Conservation (phyloP, 2,888 invertebrate species). For the Brachyptera putata region DNA sequence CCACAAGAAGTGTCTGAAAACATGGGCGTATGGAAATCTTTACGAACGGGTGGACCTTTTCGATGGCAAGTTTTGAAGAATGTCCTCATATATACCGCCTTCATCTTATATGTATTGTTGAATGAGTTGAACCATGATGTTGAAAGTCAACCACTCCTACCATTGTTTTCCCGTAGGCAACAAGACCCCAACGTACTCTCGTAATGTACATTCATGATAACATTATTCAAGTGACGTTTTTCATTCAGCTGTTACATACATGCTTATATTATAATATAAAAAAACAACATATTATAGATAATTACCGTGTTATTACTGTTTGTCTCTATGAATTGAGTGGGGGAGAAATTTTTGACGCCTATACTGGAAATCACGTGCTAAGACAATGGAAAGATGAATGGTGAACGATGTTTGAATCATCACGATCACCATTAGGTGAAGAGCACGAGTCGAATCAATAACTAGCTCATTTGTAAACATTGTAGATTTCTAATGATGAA, state of each 20-base stretch:
- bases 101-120: no score
- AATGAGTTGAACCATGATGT: no score
- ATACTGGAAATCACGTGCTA: neutral
- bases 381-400: neutral
- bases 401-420: neutral
- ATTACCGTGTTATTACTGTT: conserved; percentile 16
- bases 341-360: conserved; percentile 5
- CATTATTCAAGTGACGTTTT: conserved; percentile 12
- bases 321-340: neutral
- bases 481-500: no score
- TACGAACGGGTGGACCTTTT: no score
- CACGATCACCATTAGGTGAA: neutral
- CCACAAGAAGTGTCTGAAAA: no score
- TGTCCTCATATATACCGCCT: neutral
- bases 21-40: no score
- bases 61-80: no score
- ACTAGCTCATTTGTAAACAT: no score
- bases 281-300: conserved; percentile 2
- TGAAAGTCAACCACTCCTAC: conserved; percentile 12
- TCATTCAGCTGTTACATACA: conserved; percentile 9
- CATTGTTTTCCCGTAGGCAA: conserved; percentile 12
- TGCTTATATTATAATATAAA: conserved; percentile 8
- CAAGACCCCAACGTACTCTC: neutral
- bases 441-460: neutral
- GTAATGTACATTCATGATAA: neutral